These are phyloP conservation scores for Drosophila rufa DNA, from an alignment of 1,140 invertebrate genomes.

Conservation along the genomic window DNA sequence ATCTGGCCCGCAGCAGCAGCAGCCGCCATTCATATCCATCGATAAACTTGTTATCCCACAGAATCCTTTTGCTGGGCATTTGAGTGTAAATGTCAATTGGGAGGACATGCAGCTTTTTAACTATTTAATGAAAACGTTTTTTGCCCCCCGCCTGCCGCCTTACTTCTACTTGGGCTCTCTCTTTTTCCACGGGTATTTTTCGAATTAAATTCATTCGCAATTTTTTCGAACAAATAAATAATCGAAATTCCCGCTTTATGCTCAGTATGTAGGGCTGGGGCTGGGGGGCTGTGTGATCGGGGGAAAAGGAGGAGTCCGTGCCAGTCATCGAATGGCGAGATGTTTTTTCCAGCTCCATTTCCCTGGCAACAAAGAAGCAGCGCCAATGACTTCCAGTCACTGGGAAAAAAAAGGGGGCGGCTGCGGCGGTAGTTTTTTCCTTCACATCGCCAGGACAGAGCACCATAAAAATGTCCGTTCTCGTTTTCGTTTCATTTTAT, in stretches of 20 bases:
- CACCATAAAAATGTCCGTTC: slow-evolving; percentile 60
- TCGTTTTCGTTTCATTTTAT: slow-evolving; percentile 66
- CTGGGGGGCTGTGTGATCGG: neutral
- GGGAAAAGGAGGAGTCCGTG: neutral
- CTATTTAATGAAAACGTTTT: slow-evolving; percentile 38
- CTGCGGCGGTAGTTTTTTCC: slow-evolving; percentile 29
- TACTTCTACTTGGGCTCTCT: neutral
- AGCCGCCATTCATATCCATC: neutral
- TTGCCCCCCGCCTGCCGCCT: neutral
- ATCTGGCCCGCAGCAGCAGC: neutral
- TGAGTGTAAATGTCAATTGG: slow-evolving; percentile 41
- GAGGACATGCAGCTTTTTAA: slow-evolving; percentile 10
- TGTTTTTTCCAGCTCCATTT: slow-evolving; percentile 34
- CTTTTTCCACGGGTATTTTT: slow-evolving; percentile 31
- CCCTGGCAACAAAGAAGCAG: slow-evolving; percentile 38
- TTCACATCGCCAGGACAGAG: slow-evolving; percentile 12
- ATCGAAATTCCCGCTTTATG: slow-evolving; percentile 50
- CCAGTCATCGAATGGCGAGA: slow-evolving; percentile 33
- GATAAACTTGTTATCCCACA: slow-evolving; percentile 32
- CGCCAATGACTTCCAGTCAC: slow-evolving; percentile 39
- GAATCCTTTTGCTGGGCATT: slow-evolving; percentile 23
- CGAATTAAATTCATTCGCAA: slow-evolving; percentile 45
- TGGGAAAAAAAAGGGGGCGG: slow-evolving; percentile 19
- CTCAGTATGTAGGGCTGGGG: neutral
- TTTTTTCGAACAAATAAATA: slow-evolving; percentile 47